These are phyloP conservation scores for Streblospio benedicti DNA, from an alignment of 1,140 invertebrate genomes.

Conservation along the genomic window DNA sequence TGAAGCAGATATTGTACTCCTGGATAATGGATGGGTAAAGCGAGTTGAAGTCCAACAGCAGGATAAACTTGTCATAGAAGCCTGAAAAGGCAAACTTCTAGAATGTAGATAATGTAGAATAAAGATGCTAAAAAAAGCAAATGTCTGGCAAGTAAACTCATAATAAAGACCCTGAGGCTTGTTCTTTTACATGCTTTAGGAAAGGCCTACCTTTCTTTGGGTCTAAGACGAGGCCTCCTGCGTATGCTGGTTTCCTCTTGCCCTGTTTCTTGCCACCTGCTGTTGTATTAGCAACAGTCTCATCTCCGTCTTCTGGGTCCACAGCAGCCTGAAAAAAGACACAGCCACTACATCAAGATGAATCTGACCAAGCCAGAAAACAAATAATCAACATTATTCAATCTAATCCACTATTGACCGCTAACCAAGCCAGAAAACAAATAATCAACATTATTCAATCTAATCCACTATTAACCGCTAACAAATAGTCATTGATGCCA, in stretches of 20 bases:
- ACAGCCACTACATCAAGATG: background rate
- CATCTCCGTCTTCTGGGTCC: constrained; percentile 41
- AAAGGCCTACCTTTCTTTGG: constrained; percentile 68
- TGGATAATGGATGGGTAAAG: constrained; percentile 99
- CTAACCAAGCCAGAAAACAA: too few species aligned
- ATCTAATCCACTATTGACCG: too few species aligned
- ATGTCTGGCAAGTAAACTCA: background rate
- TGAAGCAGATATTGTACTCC: constrained; percentile 99
- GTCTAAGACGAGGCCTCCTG: constrained; percentile 89
- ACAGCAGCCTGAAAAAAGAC: constrained; percentile 1
- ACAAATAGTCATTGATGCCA: too few species aligned
- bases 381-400: too few species aligned
- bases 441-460: too few species aligned
- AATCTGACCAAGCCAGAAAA: too few species aligned
- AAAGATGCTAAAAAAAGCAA: constrained; percentile 8
- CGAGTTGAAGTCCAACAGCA: constrained; percentile 98
- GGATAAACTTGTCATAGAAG: constrained; percentile 89
- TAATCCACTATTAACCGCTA: too few species aligned
- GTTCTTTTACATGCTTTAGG: background rate
- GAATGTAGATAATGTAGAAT: background rate
- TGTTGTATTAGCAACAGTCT: constrained; percentile 26
- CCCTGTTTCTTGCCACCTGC: constrained; percentile 28
- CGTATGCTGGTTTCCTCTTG: constrained; percentile 71
- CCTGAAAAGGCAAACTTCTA: constrained; percentile 45
- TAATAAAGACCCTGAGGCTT: background rate